Conservation (phyloP, 2,113 vertebrate genomes). For the Thunnus thynnus region DNA sequence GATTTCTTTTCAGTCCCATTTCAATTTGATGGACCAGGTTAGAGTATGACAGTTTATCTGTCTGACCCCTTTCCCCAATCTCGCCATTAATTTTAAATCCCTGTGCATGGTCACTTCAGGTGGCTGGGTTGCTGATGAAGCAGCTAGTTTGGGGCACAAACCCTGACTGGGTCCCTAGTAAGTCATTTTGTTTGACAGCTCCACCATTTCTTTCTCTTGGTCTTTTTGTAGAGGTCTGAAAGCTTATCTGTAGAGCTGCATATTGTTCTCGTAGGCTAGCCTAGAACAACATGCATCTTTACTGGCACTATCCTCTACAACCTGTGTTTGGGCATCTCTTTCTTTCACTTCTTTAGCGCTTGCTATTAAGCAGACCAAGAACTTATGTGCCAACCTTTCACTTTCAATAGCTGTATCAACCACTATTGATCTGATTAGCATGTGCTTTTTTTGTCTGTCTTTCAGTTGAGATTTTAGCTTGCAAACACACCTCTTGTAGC, state of each 20-base stretch:
- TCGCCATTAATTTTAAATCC: slow-evolving; percentile 2
- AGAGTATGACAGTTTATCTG: not conserved
- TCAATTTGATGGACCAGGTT: slow-evolving; percentile 11
- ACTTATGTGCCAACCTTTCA: not conserved
- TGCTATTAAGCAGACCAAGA: not conserved
- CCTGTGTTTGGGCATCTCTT: not conserved
- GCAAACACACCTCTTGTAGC: too few relatives aligned
- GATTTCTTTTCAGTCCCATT: slow-evolving; percentile 1
- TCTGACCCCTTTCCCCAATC: not conserved
- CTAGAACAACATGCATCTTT: not conserved
- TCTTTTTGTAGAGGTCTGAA: not conserved
- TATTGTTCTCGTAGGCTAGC: not conserved
- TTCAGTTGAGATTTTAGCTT: too few relatives aligned
- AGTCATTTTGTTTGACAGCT: not conserved
- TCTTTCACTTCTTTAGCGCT: not conserved
- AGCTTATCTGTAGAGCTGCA: not conserved
- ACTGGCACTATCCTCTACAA: not conserved
- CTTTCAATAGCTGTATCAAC: not conserved
- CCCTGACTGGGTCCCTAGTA: not conserved
- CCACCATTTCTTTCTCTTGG: not conserved
- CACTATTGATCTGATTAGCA: not conserved
- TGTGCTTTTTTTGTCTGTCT: too few relatives aligned
- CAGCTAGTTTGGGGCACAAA: too few relatives aligned
- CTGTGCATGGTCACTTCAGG: not conserved
- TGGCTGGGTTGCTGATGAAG: too few relatives aligned